phyloP scores from a whole-genome alignment of 2,888 invertebrate genomes.

The Coenonympha glycerion region DNA sequence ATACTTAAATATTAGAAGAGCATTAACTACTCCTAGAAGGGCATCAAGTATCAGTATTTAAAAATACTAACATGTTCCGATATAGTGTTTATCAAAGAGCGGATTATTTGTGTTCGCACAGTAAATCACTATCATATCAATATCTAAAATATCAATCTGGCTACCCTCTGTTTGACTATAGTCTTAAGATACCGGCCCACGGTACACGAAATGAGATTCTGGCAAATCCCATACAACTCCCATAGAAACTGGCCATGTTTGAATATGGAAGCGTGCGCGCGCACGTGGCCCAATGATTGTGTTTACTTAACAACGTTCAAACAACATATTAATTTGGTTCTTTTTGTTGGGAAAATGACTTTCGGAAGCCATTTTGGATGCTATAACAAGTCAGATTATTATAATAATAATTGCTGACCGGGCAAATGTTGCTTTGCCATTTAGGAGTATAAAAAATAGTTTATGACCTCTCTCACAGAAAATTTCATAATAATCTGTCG shows the following conservation, averaged over 20 bases:
- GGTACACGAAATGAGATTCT: conserved; percentile 60
- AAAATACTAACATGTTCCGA: background rate
- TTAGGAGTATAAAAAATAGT: too few relatives aligned
- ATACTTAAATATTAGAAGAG: too few relatives aligned
- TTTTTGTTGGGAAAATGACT: conserved; percentile 66
- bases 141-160: conserved; percentile 69
- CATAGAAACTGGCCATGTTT: conserved; percentile 32
- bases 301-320: conserved; percentile 73
- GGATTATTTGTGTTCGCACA: conserved; percentile 64
- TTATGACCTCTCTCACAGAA: too few relatives aligned
- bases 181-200: conserved; percentile 68
- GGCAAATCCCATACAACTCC: conserved; percentile 61
- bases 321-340: conserved; percentile 74
- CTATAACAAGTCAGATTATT: conserved; percentile 13
- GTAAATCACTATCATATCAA: conserved; percentile 70
- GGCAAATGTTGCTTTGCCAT: too few relatives aligned
- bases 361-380: conserved; percentile 47
- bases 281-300: conserved; percentile 69
- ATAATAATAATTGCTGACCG: too few relatives aligned
- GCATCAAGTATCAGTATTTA: too few relatives aligned
- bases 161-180: conserved; percentile 66
- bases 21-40: too few relatives aligned
- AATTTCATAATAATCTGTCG: too few relatives aligned
- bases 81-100: conserved; percentile 29
- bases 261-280: conserved; percentile 57